A percentile compares a stretch with the other conserved stretches of the same genome.
Evolutionary conservation across 2,797 vertebrate species (phyloP).

Genomic region (Eutrigla gurnardus): DNA sequence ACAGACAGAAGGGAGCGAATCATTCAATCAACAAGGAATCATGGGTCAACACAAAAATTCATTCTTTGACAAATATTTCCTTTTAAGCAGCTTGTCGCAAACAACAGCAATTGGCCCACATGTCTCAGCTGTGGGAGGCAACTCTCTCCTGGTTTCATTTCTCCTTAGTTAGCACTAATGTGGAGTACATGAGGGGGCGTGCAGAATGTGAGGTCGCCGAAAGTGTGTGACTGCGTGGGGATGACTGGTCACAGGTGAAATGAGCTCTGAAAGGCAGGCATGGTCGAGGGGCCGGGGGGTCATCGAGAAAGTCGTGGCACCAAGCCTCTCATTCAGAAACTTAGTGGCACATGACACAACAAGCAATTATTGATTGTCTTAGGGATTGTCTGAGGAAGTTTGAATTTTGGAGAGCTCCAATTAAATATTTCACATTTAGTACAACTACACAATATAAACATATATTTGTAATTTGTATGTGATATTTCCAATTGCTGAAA

Average conservation of each 20-base stretch:
- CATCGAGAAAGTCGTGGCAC: slow-evolving; percentile 49
- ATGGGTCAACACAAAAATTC: slow-evolving; percentile 42
- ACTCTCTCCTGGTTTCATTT: slow-evolving; percentile 48
- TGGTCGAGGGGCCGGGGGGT: slow-evolving; percentile 46
- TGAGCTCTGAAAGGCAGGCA: slow-evolving; percentile 61
- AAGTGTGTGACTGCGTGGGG: slow-evolving; percentile 58
- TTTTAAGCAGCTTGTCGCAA: slow-evolving; percentile 29
- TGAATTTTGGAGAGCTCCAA: background rate
- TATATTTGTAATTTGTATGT: background rate
- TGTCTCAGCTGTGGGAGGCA: slow-evolving; percentile 68
- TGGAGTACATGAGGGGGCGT: slow-evolving; percentile 45
- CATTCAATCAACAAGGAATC: slow-evolving; percentile 25
- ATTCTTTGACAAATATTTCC: slow-evolving; percentile 51
- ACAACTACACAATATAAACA: background rate
- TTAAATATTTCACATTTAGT: background rate
- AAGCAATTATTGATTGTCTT: background rate
- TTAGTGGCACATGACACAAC: background rate
- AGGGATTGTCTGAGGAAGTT: background rate
- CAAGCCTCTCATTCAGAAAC: slow-evolving; percentile 15
- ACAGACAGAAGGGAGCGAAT: background rate
- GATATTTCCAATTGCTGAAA: slow-evolving; percentile 33
- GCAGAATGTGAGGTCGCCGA: slow-evolving; percentile 59
- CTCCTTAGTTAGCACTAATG: slow-evolving; percentile 64
- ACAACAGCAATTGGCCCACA: slow-evolving; percentile 41
- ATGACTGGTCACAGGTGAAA: slow-evolving; percentile 77